Conservation (phyloP, 2,113 vertebrate genomes). For the Sardina pilchardus region DNA sequence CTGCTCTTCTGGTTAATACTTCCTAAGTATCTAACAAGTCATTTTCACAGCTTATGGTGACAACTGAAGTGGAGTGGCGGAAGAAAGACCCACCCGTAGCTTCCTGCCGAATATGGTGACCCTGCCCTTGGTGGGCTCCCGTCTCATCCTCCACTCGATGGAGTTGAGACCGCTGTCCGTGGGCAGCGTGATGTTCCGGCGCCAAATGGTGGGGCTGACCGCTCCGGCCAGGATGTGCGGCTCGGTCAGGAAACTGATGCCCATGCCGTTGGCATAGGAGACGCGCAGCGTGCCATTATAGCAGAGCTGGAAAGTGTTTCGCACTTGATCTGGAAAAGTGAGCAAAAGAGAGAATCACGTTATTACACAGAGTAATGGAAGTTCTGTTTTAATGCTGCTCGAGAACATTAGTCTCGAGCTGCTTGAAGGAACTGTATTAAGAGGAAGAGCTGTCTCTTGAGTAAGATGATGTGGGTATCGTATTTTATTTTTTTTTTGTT, state of each 20-base stretch:
- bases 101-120: conserved; percentile 88
- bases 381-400: conserved; percentile 15
- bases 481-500: not conserved
- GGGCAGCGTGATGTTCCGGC: conserved; percentile 87
- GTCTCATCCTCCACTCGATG: conserved; percentile 87
- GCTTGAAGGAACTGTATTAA: conserved; percentile 34
- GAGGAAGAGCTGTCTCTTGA: conserved; percentile 15
- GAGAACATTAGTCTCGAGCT: conserved; percentile 27
- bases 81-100: conserved; percentile 76
- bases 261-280: conserved; percentile 88
- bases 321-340: conserved; percentile 80
- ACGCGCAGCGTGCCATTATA: conserved; percentile 86
- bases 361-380: conserved; percentile 10
- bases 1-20: not conserved
- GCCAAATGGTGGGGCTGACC: conserved; percentile 84
- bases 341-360: not conserved
- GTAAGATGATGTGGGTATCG: conserved; percentile 24
- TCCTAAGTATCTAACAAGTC: not conserved
- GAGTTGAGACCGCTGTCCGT: conserved; percentile 88
- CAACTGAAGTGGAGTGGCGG: not conserved
- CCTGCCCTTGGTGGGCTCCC: conserved; percentile 88
- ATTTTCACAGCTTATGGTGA: not conserved
- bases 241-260: conserved; percentile 88
- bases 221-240: conserved; percentile 86
- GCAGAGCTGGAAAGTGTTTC: conserved; percentile 88